These are phyloP conservation scores for Bicyclus anynana DNA, from an alignment of 1,140 invertebrate species.

Conservation along the genomic window DNA sequence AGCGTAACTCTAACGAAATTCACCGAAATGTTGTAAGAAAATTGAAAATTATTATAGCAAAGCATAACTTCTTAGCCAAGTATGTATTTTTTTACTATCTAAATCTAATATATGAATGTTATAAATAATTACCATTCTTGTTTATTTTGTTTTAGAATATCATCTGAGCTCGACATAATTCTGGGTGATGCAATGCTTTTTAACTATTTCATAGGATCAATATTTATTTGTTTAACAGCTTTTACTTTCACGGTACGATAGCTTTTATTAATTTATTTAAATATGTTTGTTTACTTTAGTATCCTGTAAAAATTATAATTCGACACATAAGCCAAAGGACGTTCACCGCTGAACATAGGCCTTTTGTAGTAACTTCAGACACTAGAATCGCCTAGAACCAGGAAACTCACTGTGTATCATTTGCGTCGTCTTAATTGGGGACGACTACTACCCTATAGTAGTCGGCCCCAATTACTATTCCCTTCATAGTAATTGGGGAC, in stretches of 20 bases:
- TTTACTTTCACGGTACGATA: conserved; percentile 48
- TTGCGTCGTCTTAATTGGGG: no score
- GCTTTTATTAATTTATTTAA: conserved; percentile 14
- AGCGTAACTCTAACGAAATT: conserved; percentile 27
- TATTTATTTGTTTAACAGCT: conserved; percentile 59
- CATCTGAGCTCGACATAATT: conserved; percentile 40
- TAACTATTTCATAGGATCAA: conserved; percentile 50
- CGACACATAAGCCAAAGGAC: no score
- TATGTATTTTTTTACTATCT: conserved; percentile 24
- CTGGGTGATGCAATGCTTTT: conserved; percentile 55
- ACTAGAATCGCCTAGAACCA: no score
- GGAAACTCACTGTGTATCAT: no score
- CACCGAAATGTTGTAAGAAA: conserved; percentile 36
- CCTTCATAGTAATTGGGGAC: no score
- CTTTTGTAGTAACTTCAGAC: no score
- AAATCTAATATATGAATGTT: conserved; percentile 5
- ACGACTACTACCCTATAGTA: no score
- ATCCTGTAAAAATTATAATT: no score
- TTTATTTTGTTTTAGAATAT: conserved; percentile 45
- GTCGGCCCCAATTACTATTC: no score
- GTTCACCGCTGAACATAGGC: no score
- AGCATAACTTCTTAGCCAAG: conserved; percentile 46
- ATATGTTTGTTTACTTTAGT: not conserved
- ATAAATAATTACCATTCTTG: conserved; percentile 23
- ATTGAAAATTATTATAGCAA: conserved; percentile 46